Base-by-base conservation (phyloP, 2,888 invertebrate genomes). In the Elegia similella region DNA sequence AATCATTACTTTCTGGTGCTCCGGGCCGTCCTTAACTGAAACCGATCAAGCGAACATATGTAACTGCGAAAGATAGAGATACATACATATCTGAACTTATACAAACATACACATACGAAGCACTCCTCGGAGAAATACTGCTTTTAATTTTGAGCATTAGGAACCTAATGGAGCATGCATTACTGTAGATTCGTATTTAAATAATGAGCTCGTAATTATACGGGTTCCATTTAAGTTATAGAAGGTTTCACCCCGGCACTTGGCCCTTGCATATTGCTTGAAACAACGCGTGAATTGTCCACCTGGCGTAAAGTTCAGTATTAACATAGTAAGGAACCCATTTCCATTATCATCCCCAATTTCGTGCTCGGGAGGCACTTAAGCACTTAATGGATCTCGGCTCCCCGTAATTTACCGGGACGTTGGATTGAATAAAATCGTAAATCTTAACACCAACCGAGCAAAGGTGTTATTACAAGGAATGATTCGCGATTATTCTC, bases 301-400 rank as follows among this genome's bases (percentile, higher is more conserved):
- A 75, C 76, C 75, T 74, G 69, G 74, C 80, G 78, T 79, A 76
- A 80, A 83, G 77, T 80, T 76, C 79, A 83, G 83, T 86, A 88
- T 89, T 88, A 88, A 85, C 88, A 88, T 86, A 84, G 84, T 85
- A 80, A 86, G 86, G 80, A 82, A 83, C 86, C 86, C 86, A 82
- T 88, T 88, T 84, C 83, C 86, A 89, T 88, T 88, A 88, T 88
- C 86, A 88, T 88, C 86, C 86, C 80, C 87, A 89, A 89, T 90
- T 89, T 89, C 81, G 84, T 85, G 84, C 88, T 88, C 84, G 85
- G 82, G 82, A 84, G 88, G 88, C 88, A 89, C 89, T 88, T 89
- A 88, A 88, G 87, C 84, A 88, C 87, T 88, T 89, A 89, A 90
- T 88, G 89, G 88, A 85, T 89, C 85, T 84, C 86, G 80, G 86